Evolutionary conservation across 2,113 vertebrate genomes (phyloP), one percentile per base, ranked within the genome.

Genomic region (Gallinago media): DNA sequence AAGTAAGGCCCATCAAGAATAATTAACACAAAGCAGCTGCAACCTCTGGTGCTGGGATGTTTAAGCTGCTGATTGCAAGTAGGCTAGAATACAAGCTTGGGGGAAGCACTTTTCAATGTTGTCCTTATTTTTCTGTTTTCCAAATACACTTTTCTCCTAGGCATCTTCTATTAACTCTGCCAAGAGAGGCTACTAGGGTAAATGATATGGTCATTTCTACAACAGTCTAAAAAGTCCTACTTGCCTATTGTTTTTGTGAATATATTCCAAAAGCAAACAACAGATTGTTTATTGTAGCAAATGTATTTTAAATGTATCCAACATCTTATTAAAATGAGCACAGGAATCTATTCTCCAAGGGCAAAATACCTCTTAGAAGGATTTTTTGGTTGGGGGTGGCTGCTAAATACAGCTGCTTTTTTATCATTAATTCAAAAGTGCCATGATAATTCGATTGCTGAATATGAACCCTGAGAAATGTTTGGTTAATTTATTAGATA

Each of bases 391-490:
- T 86, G 83, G 7, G 7, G 6, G 2, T 63, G 15, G 7, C 2
- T 0, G 0, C 46, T 67, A 84, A 92, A 74, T 62, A 27, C 49
- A 96, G 54, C 32, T 92, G 68, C 13, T 46, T 79, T 88, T 91
- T 84, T 88, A 91, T 85, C 56, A 77, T 96, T 96, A 96, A 88
- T 85, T 29, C 15, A 20, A 85, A 91, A 55, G 58, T 52, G 44
- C 32, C 87, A 23, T 94, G 89, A 87, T 81, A 74, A 80, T 25
- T 89, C 27, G n/a, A 80, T 91, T 72, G 55, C 47, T 89, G 71
- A 93, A 72, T 54, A 61, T 20, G 71, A 32, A 81, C 54, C 59
- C 17, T 85, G 42, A 94, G 65, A 95, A 89, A 85, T 96, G 77
- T 58, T 55, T 47, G 25, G 36, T 82, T 88, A 92, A 89, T 74